phyloP scores from a whole-genome alignment of 2,113 vertebrate species.

The Odontesthes bonariensis region DNA sequence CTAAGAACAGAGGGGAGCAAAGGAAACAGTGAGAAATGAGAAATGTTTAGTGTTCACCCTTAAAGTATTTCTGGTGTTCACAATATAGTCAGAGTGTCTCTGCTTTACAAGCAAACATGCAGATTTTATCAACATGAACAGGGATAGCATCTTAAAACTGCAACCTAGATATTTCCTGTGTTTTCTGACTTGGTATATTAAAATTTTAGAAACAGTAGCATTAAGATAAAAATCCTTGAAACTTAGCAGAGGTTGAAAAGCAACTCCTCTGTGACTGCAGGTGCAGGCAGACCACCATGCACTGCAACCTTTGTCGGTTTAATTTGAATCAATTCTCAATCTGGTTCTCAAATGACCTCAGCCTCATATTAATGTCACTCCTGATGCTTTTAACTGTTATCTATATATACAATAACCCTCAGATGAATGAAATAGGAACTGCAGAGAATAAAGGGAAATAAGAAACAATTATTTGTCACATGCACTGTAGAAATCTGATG shows the following conservation, averaged over 20 bases:
- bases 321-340: background rate
- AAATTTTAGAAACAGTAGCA: background rate
- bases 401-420: background rate
- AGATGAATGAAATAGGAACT: background rate
- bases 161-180: background rate
- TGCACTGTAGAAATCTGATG: background rate
- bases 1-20: conserved; percentile 37
- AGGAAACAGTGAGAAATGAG: background rate
- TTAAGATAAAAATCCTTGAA: too few relatives aligned
- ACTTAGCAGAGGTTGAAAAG: too few relatives aligned
- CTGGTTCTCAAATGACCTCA: background rate
- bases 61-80: conserved; percentile 4
- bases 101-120: too few relatives aligned
- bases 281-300: conserved; percentile 14
- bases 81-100: background rate
- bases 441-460: conserved; percentile 4
- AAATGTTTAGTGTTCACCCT: background rate
- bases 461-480: background rate
- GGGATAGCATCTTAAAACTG: too few relatives aligned
- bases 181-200: background rate
- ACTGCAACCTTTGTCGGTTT: conserved; percentile 15
- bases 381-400: conserved; percentile 4
- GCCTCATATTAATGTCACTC: background rate
- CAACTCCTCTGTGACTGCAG: conserved; percentile 16
- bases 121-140: background rate